Conservation (phyloP, 23 tunicate genomes). For the Trididemnum nubilum region DNA sequence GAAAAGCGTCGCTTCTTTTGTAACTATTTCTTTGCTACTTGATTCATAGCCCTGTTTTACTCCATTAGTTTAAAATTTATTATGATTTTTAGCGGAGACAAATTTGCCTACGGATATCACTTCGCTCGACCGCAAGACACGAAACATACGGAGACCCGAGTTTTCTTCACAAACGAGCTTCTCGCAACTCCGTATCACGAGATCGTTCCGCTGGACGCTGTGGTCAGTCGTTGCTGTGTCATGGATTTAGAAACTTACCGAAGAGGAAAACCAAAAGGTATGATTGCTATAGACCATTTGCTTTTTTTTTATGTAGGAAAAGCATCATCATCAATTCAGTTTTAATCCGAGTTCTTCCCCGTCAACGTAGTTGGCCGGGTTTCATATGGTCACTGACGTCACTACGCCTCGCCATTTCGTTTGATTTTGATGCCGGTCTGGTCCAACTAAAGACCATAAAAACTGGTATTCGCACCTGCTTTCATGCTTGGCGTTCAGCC, state of each 20-base stretch:
- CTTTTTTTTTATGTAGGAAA: background rate
- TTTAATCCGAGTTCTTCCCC: too few species aligned
- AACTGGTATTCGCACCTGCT: too few species aligned
- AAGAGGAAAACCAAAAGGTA: slow-evolving; percentile 87
- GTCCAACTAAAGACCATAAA: too few species aligned
- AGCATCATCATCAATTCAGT: background rate
- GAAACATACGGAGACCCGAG: slow-evolving; percentile 54
- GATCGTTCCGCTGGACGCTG: slow-evolving; percentile 88
- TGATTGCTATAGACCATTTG: background rate
- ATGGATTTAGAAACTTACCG: slow-evolving; percentile 75
- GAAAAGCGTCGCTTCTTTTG: too few species aligned
- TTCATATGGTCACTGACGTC: too few species aligned
- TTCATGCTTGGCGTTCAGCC: too few species aligned
- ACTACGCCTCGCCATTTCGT: too few species aligned
- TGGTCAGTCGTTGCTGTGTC: slow-evolving; percentile 65
- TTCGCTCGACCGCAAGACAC: slow-evolving; percentile 84
- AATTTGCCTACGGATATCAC: slow-evolving; percentile 83
- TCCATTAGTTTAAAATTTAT: too few species aligned
- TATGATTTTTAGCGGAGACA: slow-evolving; percentile 80
- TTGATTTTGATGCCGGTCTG: too few species aligned
- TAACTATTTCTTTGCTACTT: too few species aligned
- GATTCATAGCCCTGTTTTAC: too few species aligned
- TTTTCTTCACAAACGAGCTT: slow-evolving; percentile 82
- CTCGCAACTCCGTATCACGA: slow-evolving; percentile 81
- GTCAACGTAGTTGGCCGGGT: too few species aligned